Conservation (phyloP, 2,888 invertebrate species). For the Rotaria macrura region DNA sequence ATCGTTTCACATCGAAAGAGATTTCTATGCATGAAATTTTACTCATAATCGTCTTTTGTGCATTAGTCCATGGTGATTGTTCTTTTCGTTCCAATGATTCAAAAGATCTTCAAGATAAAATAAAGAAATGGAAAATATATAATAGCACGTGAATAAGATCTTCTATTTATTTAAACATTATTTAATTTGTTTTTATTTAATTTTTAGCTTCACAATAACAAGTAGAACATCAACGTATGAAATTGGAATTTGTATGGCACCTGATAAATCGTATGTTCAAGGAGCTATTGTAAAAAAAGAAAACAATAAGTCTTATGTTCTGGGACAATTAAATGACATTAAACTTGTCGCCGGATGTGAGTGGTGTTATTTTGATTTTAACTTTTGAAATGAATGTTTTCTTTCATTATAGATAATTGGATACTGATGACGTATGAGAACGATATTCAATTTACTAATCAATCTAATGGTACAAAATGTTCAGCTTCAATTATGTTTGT, state of each 20-base stretch:
- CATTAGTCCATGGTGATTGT: not conserved
- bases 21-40: not conserved
- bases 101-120: not conserved
- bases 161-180: not conserved
- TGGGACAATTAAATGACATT: not conserved
- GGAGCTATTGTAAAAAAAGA: not conserved
- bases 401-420: constrained; percentile 39
- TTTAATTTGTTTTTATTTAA: not conserved
- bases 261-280: not conserved
- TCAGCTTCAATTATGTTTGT: constrained; percentile 39
- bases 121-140: not conserved
- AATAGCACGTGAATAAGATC: not conserved
- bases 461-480: constrained; percentile 37
- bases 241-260: not conserved
- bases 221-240: not conserved
- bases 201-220: not conserved
- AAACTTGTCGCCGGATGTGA: not conserved
- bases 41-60: not conserved
- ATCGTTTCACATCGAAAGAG: not conserved
- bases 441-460: constrained; percentile 36
- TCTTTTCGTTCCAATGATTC: not conserved
- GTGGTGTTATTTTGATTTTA: not conserved
- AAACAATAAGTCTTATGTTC: not conserved
- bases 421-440: constrained; percentile 39
- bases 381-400: not conserved